phyloP scores from a whole-genome alignment of 2,113 vertebrate species.

The Onychorhynchus coronatus region DNA sequence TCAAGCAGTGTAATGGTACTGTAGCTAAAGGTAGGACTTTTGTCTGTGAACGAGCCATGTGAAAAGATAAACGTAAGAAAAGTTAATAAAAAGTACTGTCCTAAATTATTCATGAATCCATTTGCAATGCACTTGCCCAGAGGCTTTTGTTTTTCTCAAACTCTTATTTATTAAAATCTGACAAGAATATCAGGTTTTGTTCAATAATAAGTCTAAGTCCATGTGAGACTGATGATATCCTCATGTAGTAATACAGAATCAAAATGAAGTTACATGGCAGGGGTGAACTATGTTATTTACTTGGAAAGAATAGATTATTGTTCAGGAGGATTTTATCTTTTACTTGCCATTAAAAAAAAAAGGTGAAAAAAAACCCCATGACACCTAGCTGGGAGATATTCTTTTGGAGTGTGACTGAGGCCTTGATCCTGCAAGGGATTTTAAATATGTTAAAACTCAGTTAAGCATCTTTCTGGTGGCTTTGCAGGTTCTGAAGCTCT shows the following conservation, averaged over 20 bases:
- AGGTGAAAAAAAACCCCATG: neutral
- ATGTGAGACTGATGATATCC: neutral
- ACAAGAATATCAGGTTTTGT: conserved; percentile 41
- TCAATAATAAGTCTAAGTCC: conserved; percentile 47
- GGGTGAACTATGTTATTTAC: conserved; percentile 20
- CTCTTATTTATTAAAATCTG: conserved; percentile 64
- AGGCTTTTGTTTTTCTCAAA: conserved; percentile 61
- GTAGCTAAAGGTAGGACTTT: neutral
- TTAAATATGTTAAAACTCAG: neutral
- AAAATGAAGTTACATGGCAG: conserved; percentile 36
- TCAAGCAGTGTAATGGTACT: neutral
- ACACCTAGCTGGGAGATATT: neutral
- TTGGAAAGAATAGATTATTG: conserved; percentile 33
- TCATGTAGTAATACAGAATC: conserved; percentile 17
- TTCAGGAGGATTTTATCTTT: conserved; percentile 44
- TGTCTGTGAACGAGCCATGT: neutral
- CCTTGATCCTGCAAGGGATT: neutral
- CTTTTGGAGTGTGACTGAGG: neutral
- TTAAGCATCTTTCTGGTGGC: neutral
- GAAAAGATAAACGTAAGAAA: conserved; percentile 26
- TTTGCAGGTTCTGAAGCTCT: neutral
- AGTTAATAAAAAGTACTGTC: conserved; percentile 44
- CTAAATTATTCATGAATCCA: conserved; percentile 54
- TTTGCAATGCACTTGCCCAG: conserved; percentile 19
- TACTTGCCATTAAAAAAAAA: neutral